Conservation (phyloP, 2,888 invertebrate genomes). For the Drosophila mettleri region DNA sequence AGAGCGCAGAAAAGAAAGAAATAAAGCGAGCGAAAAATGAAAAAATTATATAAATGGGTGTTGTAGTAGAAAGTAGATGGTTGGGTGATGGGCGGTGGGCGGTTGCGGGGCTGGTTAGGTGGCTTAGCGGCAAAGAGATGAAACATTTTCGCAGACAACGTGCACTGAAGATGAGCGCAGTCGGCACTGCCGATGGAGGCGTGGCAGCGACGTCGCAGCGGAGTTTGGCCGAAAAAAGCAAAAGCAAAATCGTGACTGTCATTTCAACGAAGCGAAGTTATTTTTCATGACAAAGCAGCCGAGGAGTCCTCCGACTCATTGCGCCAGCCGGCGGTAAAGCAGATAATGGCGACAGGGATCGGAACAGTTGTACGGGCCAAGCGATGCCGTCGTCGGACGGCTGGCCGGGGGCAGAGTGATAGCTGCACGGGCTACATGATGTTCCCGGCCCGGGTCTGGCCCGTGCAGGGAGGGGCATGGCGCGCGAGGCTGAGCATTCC, state of each 20-base stretch:
- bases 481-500: slow-evolving; percentile 47
- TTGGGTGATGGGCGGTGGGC: slow-evolving; percentile 5
- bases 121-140: slow-evolving; percentile 14
- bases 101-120: slow-evolving; percentile 16
- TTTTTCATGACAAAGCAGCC: slow-evolving; percentile 78
- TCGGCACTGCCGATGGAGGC: slow-evolving; percentile 26
- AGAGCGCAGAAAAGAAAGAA: slow-evolving; percentile 4
- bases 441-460: not conserved
- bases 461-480: not conserved
- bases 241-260: slow-evolving; percentile 76
- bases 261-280: slow-evolving; percentile 79
- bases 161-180: slow-evolving; percentile 45
- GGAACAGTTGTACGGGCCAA: slow-evolving; percentile 16
- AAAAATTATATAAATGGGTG: slow-evolving; percentile 51
- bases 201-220: slow-evolving; percentile 47
- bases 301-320: slow-evolving; percentile 54
- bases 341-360: slow-evolving; percentile 60
- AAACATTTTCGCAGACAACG: slow-evolving; percentile 43
- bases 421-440: slow-evolving; percentile 36
- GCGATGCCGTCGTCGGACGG: not conserved
- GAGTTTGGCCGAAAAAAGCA: slow-evolving; percentile 67
- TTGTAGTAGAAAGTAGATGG: slow-evolving; percentile 41
- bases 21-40: not conserved
- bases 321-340: slow-evolving; percentile 53
- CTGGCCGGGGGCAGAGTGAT: slow-evolving; percentile 17